Base-by-base conservation (phyloP, 2,888 invertebrate genomes). In the Plusia festucae region DNA sequence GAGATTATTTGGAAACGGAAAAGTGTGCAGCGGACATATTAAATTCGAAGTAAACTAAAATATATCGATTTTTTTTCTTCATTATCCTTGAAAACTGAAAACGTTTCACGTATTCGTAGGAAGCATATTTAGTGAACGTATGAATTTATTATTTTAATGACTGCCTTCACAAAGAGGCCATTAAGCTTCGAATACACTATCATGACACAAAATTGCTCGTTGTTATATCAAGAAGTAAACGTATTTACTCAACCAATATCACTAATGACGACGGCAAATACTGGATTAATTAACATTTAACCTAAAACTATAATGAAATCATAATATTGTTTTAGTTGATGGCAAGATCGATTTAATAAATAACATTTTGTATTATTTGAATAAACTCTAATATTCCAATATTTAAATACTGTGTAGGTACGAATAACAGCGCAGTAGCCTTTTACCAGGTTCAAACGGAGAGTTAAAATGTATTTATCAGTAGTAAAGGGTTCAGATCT, bases 211-310 rank as follows among this genome's bases (percentile, higher is more conserved):
- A 0, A 49, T 20, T 49, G 11, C 20, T 49, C 46, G 46, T 49
- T 20, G 18, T 49, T 20, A 20, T 49, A 49, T 11, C 46, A 49
- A 49, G 46, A 49, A 40, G 20, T 49, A 49, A 49, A 20, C 46
- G 46, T 49, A 49, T 49, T 49, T 49, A 49, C 46, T 20, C 46
- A 49, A 49, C 46, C 46, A 49, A 49, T 49, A 49, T 49, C 18
- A 20, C 46, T 49, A 49, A 49, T 49, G 46, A 49, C 46, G 18
- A 49, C 46, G 46, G 20, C 46, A 49, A 49, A 49, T 49, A 49
- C 18, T 3, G 11, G 46, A 49, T 49, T 20, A 49, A 49, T 49
- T 18, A 49, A 49, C 46, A 49, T 49, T 49, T 20, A 49, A 20
- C 46, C 16, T 18, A 46, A 46, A n/a, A 40, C 40, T 40, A 40